A percentile compares a stretch with the other conserved stretches of the same genome.
phyloP scores from a whole-genome alignment of 1,140 invertebrate genomes.

The Brachionus asplanchnoidis region DNA sequence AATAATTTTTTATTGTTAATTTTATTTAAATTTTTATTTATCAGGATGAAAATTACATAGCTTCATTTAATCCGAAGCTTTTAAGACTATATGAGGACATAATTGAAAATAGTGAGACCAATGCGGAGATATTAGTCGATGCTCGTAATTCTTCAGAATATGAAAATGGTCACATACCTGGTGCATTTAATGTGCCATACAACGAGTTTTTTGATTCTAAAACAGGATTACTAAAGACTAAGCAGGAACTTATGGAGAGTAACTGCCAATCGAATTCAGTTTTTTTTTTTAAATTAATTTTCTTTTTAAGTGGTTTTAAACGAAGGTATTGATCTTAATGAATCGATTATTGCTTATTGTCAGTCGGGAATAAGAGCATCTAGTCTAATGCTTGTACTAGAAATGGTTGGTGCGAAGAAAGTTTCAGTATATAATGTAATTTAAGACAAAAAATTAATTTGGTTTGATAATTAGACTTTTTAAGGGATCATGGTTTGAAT shows the following conservation, averaged over 20 bases:
- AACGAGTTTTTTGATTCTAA: neutral
- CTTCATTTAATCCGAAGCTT: neutral
- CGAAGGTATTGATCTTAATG: neutral
- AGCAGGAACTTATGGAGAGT: neutral
- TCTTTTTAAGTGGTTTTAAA: neutral
- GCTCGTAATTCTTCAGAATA: neutral
- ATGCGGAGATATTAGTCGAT: neutral
- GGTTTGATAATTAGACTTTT: neutral
- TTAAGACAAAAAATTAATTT: neutral
- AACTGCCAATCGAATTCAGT: neutral
- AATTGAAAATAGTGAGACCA: neutral
- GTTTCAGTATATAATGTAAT: constrained; percentile 18
- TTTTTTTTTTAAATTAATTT: neutral
- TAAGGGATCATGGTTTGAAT: constrained; percentile 19
- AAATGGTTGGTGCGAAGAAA: neutral
- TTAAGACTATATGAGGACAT: neutral
- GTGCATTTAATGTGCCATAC: constrained; percentile 29
- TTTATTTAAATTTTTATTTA: neutral
- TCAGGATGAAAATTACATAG: neutral
- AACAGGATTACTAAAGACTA: neutral
- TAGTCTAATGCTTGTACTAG: neutral
- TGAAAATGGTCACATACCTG: neutral
- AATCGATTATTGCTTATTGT: neutral
- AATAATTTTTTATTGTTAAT: neutral
- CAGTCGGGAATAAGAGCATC: neutral